Percentiles rank a stretch among this genome's conserved stretches.
Evolutionary conservation across 2,888 invertebrate genomes (phyloP).

Genomic region (Seira ritae): DNA sequence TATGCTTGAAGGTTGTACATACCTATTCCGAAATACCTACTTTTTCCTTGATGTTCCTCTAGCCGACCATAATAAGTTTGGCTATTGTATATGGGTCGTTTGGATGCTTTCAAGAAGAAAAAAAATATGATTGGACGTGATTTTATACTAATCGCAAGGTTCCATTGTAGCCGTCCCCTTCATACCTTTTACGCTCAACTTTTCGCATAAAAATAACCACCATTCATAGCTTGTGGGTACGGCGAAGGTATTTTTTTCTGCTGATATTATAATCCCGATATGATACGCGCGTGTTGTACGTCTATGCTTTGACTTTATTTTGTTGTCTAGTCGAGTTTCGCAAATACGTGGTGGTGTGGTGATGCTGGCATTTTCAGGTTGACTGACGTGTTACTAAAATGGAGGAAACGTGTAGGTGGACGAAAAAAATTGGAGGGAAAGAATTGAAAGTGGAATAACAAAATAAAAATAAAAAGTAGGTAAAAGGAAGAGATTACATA

Average conservation of each 20-base stretch:
- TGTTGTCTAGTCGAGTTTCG: background rate
- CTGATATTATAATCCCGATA: background rate
- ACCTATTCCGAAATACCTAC: constrained; percentile 4
- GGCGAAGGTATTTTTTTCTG: constrained; percentile 1
- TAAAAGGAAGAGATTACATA: constrained; percentile 15
- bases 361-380: constrained; percentile 29
- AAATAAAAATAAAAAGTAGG: constrained; percentile 1
- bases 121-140: constrained; percentile 57
- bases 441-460: constrained; percentile 14
- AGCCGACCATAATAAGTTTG: no score
- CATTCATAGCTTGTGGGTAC: background rate
- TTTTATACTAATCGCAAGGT: constrained; percentile 42
- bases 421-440: constrained; percentile 20
- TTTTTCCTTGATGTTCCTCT: background rate
- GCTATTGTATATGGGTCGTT: no score
- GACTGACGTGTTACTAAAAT: constrained; percentile 28
- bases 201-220: background rate
- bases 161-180: constrained; percentile 7
- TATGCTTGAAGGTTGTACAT: constrained; percentile 41
- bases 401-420: constrained; percentile 47
- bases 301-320: background rate
- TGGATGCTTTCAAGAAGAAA: background rate
- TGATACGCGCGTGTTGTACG: background rate
- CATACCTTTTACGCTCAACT: background rate
- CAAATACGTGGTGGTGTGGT: constrained; percentile 12